Conservation (phyloP, 1,140 invertebrate species). For the Chymomyza costata region DNA sequence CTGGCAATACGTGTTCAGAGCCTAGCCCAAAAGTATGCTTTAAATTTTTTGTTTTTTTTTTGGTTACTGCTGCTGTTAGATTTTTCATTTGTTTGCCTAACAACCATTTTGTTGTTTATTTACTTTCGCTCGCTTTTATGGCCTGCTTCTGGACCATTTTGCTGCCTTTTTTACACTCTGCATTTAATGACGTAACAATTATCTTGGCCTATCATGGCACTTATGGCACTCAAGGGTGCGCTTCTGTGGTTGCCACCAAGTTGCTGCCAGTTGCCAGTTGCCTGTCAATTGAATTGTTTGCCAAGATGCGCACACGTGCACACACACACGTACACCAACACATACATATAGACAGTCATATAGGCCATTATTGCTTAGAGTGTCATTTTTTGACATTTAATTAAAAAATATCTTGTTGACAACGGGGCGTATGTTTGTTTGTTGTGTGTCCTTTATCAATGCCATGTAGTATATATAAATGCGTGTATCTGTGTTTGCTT, state of each 20-base stretch:
- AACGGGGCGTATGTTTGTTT: neutral
- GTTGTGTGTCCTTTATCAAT: constrained; percentile 1
- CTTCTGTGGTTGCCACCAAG: constrained; percentile 32
- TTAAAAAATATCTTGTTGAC: constrained; percentile 22
- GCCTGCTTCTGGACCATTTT: constrained; percentile 18
- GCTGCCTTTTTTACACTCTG: constrained; percentile 24
- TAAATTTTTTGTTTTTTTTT: constrained; percentile 6
- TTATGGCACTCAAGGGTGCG: constrained; percentile 63
- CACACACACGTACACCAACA: constrained; percentile 3
- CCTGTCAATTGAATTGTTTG: constrained; percentile 58
- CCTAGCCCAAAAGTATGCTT: constrained; percentile 18
- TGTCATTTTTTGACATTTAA: constrained; percentile 41
- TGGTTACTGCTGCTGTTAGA: neutral
- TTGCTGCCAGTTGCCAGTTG: constrained; percentile 27
- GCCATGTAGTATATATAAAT: neutral
- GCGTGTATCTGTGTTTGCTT: neutral
- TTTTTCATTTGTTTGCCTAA: neutral
- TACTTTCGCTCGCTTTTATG: constrained; percentile 25
- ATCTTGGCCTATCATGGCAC: constrained; percentile 52
- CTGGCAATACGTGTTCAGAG: constrained; percentile 32
- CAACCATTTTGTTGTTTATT: constrained; percentile 28
- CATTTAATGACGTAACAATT: constrained; percentile 68
- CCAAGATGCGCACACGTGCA: constrained; percentile 18
- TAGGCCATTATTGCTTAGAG: constrained; percentile 24
- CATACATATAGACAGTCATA: constrained; percentile 24